Evolutionary conservation across 2,113 vertebrate species (phyloP).

Genomic region (Pogonocichla stellata): DNA sequence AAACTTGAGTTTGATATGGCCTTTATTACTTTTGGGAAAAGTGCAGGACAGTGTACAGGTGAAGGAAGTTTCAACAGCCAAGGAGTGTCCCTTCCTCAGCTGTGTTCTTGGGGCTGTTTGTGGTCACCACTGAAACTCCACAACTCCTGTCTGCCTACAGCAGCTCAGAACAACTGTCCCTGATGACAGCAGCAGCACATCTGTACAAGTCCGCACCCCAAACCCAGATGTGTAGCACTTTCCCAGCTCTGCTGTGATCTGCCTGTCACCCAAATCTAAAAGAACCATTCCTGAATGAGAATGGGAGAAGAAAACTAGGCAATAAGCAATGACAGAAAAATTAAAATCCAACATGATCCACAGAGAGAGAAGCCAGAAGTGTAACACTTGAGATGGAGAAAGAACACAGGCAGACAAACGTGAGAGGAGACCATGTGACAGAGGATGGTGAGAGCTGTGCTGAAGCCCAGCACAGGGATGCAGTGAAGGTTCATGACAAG

Average conservation of each 20-base stretch:
- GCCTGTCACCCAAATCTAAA: neutral
- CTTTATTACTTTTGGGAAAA: neutral
- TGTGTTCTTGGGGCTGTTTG: neutral
- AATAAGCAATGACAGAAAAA: neutral
- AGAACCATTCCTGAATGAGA: neutral
- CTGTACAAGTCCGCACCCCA: neutral
- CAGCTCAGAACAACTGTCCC: neutral
- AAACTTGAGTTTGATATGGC: neutral
- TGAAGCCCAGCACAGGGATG: neutral
- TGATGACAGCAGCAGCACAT: neutral
- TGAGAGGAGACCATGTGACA: accelerated
- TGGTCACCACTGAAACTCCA: neutral
- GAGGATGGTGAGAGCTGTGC: neutral
- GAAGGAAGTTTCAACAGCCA: neutral
- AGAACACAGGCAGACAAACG: neutral
- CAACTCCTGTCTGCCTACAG: neutral
- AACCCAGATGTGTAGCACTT: neutral
- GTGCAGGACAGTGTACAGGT: neutral
- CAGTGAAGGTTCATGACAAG: neutral
- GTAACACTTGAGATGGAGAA: neutral
- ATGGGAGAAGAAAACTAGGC: neutral
- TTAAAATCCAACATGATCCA: neutral
- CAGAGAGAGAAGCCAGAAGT: neutral
- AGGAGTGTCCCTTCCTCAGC: neutral
- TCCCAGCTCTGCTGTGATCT: neutral